Evolutionary conservation across 2,797 vertebrate genomes (phyloP), one percentile per base, ranked within the genome.

Genomic region (Agapornis canus): DNA sequence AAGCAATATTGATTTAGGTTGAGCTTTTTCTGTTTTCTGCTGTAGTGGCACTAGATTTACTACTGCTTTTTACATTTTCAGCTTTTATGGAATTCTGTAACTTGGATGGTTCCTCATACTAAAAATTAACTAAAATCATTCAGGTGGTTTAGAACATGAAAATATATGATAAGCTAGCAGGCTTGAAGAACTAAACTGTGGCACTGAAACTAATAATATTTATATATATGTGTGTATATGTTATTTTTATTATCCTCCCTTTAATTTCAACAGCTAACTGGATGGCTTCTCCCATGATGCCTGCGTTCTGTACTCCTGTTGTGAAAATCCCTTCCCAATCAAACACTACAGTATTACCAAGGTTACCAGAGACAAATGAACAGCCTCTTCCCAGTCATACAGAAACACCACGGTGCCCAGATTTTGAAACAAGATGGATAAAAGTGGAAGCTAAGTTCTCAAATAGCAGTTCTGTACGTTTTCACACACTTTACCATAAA

Each of bases 261-360:
- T 39, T 49, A 32, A 60, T 66, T 91, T 82, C 93, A 94, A 79
- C 79, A 83, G 57, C 47, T 70, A 87, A 95, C 71, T 95, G 84
- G 88, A 91, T 88, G 80, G 25, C 64, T 84, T 99, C 99, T 47
- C 99, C 99, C 25, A 97, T 98, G 95, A 78, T 91, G 1, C 98
- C 99, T 40, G 97, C 96, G 29, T 97, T 99, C 90, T 98, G 96
- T 69, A 99, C 98, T 27, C 98, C 98, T 20, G 98, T 98, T 40
- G 96, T 98, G 84, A 99, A 98, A 84, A 96, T 97, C 37, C 97
- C 97, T 88, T 92, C 82, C 83, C 98, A 97, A 96, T 91, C 92
- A 49, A 96, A 92, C 3, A 57, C 8, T 25, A 35, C 52, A 12
- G 48, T 56, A 32, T 82, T 95, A 94, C 66, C 96, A 57, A 78